A percentile compares a stretch with the other conserved stretches of the same genome.
phyloP scores from a whole-genome alignment of 2,797 vertebrate genomes.

The Tokudaia tokunoshimensis region DNA sequence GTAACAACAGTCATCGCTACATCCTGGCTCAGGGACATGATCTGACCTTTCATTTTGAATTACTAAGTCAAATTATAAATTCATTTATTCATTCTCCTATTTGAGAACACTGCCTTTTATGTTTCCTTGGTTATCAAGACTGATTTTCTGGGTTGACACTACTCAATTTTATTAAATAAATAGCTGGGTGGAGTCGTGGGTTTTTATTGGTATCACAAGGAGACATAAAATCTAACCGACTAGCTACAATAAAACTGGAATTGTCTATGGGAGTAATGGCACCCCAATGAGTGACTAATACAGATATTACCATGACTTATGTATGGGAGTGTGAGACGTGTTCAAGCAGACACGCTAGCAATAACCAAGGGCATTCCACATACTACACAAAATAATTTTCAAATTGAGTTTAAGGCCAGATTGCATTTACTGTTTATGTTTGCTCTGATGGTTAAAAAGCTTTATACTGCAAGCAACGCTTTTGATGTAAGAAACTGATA shows the following conservation, averaged over 20 bases:
- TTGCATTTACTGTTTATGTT: constrained; percentile 2
- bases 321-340: constrained; percentile 19
- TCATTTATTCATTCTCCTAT: constrained; percentile 69
- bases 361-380: neutral
- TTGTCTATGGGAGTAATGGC: constrained; percentile 60
- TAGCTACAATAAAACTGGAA: constrained; percentile 24
- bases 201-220: constrained; percentile 57
- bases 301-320: neutral
- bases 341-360: constrained; percentile 2
- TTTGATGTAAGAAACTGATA: neutral
- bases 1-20: constrained; percentile 61
- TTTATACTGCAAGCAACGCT: constrained; percentile 11
- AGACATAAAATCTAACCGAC: constrained; percentile 61
- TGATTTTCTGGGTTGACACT: constrained; percentile 60
- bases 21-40: constrained; percentile 49
- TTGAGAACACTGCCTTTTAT: constrained; percentile 66
- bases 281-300: neutral
- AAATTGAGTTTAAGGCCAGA: constrained; percentile 42
- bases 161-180: constrained; percentile 51
- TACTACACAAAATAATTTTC: neutral
- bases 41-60: constrained; percentile 77
- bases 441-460: neutral
- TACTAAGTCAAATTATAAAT: constrained; percentile 74
- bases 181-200: constrained; percentile 21
- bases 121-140: constrained; percentile 71